Evolutionary conservation across 2,888 invertebrate genomes (phyloP).

Genomic region (Isoperla grammatica): DNA sequence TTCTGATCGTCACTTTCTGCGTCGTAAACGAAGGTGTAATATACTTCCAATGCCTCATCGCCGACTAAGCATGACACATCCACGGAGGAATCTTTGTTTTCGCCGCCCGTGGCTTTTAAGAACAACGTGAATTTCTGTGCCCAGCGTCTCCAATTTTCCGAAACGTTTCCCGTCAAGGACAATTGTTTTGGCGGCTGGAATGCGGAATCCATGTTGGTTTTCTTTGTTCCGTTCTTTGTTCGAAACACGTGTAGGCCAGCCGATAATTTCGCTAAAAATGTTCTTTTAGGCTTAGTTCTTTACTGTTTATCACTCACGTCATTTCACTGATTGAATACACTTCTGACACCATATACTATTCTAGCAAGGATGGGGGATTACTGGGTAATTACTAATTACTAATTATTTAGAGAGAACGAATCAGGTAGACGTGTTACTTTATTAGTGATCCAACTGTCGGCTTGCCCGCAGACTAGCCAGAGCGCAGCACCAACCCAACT

Average conservation of each 20-base stretch:
- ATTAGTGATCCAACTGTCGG: too few relatives aligned
- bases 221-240: too few relatives aligned
- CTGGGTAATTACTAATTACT: not conserved
- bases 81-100: not conserved
- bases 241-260: too few relatives aligned
- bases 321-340: not conserved
- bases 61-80: not conserved
- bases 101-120: not conserved
- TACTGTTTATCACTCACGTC: not conserved
- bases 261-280: not conserved
- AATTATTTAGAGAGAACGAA: too few relatives aligned
- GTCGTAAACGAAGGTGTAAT: not conserved
- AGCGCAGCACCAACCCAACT: too few relatives aligned
- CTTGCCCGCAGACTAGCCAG: too few relatives aligned
- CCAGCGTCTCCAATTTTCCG: not conserved
- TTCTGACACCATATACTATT: not conserved
- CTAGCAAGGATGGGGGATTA: not conserved
- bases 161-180: not conserved
- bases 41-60: not conserved
- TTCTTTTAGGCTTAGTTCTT: too few relatives aligned
- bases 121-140: not conserved
- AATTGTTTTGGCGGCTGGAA: not conserved
- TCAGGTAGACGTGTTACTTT: too few relatives aligned
- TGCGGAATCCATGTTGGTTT: not conserved
- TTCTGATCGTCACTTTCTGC: not conserved